Conservation (phyloP, 2,113 vertebrate genomes). For the Capricornis sumatraensis region DNA sequence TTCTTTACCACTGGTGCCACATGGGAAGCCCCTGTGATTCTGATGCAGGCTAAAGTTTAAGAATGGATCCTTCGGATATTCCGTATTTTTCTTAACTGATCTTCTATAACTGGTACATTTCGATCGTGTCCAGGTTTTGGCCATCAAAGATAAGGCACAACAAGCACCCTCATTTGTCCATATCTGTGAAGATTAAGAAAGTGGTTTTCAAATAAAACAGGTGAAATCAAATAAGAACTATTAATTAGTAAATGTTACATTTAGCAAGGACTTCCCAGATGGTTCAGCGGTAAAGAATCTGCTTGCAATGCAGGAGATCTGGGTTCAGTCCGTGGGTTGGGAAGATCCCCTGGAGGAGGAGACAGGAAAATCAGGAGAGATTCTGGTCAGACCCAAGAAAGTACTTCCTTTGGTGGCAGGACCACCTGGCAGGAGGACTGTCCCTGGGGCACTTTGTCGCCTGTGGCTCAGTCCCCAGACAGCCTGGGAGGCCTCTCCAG, state of each 20-base stretch:
- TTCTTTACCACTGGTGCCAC: background rate
- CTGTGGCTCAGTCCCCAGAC: background rate
- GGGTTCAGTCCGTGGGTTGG: accelerated
- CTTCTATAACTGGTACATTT: background rate
- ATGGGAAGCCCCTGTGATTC: background rate
- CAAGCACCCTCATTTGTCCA: background rate
- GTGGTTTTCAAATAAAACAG: slow-evolving; percentile 20
- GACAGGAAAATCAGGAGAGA: background rate
- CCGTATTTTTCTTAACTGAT: background rate
- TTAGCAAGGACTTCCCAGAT: background rate
- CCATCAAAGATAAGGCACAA: background rate
- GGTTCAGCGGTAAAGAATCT: background rate
- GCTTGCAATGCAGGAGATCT: background rate
- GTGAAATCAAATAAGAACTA: background rate
- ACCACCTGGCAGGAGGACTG: background rate
- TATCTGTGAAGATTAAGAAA: background rate
- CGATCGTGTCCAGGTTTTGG: background rate
- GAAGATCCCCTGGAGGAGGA: background rate
- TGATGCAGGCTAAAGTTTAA: background rate
- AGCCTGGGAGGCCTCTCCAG: background rate
- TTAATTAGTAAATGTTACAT: background rate
- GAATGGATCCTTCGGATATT: background rate
- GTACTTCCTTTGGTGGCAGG: background rate
- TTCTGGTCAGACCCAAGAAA: background rate
- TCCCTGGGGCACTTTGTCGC: background rate